These are phyloP conservation scores for Thera obeliscata DNA, from an alignment of 2,888 invertebrate genomes.

Conservation along the genomic window DNA sequence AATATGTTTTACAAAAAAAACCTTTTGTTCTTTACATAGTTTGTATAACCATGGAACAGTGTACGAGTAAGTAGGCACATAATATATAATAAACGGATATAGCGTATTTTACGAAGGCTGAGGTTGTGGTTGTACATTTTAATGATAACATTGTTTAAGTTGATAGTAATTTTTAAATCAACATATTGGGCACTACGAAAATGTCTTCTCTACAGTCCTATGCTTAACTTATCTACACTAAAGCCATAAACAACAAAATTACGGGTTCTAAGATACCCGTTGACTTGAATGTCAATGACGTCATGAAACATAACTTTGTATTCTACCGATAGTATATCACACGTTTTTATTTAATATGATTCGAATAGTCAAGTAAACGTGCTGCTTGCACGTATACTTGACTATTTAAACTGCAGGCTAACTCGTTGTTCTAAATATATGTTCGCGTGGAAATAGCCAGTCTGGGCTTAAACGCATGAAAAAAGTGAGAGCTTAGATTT, in stretches of 20 bases:
- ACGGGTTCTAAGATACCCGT: slow-evolving; percentile 54
- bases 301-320: slow-evolving; percentile 47
- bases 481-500: slow-evolving; percentile 18
- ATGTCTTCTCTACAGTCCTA: slow-evolving; percentile 19
- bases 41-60: too few relatives aligned
- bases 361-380: slow-evolving; percentile 22
- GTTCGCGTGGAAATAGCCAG: slow-evolving; percentile 27
- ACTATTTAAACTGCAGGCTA: slow-evolving; percentile 12
- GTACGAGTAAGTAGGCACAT: too few relatives aligned
- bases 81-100: slow-evolving; percentile 8
- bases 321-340: slow-evolving; percentile 50
- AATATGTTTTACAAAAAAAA: not conserved
- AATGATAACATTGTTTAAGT: slow-evolving; percentile 4
- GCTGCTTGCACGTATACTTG: slow-evolving; percentile 17
- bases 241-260: slow-evolving; percentile 53
- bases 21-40: too few relatives aligned
- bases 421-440: slow-evolving; percentile 21
- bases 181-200: not conserved
- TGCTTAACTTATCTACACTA: slow-evolving; percentile 30
- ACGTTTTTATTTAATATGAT: slow-evolving; percentile 36
- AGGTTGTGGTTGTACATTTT: slow-evolving; percentile 11
- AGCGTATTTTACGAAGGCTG: slow-evolving; percentile 16
- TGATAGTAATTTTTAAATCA: not conserved
- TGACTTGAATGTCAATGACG: slow-evolving; percentile 59
- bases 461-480: slow-evolving; percentile 18